A percentile compares a stretch with the other conserved stretches of the same genome.
Evolutionary conservation across 2,888 invertebrate genomes (phyloP).

Genomic region (Monochamus alternatus): DNA sequence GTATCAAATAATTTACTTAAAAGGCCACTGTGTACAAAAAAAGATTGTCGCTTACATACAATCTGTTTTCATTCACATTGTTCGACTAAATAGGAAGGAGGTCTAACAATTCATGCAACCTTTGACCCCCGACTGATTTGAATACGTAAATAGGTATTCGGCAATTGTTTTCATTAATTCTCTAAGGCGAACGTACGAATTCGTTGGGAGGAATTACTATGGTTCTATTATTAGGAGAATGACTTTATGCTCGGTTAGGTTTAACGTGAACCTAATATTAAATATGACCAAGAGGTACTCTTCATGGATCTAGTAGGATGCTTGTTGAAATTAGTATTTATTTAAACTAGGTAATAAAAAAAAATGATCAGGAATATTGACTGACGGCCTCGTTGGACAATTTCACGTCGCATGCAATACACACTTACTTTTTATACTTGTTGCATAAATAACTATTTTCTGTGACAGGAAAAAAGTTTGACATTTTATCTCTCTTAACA

Average conservation of each 20-base stretch:
- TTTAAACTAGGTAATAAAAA: too few relatives aligned
- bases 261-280: neutral
- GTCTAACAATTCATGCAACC: neutral
- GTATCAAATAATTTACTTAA: neutral
- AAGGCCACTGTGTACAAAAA: neutral
- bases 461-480: too few relatives aligned
- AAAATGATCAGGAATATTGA: too few relatives aligned
- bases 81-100: conserved; percentile 12
- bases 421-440: too few relatives aligned
- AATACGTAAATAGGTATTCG: neutral
- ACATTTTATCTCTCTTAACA: too few relatives aligned
- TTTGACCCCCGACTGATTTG: conserved; percentile 9
- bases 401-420: too few relatives aligned
- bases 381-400: too few relatives aligned
- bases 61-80: neutral
- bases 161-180: neutral
- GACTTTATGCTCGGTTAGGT: neutral
- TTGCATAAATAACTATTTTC: too few relatives aligned
- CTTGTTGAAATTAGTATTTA: too few relatives aligned
- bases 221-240: too few relatives aligned
- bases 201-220: too few relatives aligned
- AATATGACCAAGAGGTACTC: neutral
- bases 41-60: neutral
- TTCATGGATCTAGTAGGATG: too few relatives aligned
- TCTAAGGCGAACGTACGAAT: neutral